Conservation (phyloP, 2,113 vertebrate genomes). For the Columba livia region DNA sequence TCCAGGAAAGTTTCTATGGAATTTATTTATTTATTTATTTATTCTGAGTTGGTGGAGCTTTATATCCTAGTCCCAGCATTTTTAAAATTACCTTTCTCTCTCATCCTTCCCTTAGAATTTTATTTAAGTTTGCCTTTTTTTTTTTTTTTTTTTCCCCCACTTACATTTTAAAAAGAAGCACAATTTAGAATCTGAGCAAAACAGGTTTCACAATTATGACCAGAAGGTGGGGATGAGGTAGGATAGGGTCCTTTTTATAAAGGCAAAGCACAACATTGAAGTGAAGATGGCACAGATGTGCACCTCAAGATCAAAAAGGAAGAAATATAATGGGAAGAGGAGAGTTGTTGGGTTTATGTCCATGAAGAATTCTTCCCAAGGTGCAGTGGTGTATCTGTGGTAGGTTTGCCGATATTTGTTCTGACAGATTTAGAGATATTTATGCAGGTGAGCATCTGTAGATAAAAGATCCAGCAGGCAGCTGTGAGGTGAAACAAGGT, state of each 20-base stretch:
- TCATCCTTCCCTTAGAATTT: not conserved
- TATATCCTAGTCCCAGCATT: not conserved
- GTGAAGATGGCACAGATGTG: not conserved
- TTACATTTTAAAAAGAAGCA: not conserved
- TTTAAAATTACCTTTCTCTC: not conserved
- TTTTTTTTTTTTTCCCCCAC: not conserved
- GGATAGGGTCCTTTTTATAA: not conserved
- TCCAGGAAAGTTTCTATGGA: not conserved
- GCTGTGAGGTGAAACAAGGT: not conserved
- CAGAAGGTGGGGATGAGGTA: not conserved
- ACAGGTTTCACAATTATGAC: not conserved
- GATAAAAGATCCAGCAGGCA: constrained; percentile 7
- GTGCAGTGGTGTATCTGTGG: not conserved
- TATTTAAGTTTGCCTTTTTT: not conserved
- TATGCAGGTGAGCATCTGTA: constrained; percentile 22
- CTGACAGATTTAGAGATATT: constrained; percentile 7
- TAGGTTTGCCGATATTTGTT: not conserved
- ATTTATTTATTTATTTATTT: not conserved
- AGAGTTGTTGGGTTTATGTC: not conserved
- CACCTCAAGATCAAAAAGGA: constrained; percentile 42
- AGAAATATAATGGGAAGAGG: not conserved
- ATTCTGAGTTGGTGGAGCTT: not conserved
- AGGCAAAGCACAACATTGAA: not conserved
- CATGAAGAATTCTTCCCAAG: constrained; percentile 18
- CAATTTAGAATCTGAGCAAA: not conserved